phyloP scores from a whole-genome alignment of 2,113 vertebrate species.

The Cricetomys ansorgei region DNA sequence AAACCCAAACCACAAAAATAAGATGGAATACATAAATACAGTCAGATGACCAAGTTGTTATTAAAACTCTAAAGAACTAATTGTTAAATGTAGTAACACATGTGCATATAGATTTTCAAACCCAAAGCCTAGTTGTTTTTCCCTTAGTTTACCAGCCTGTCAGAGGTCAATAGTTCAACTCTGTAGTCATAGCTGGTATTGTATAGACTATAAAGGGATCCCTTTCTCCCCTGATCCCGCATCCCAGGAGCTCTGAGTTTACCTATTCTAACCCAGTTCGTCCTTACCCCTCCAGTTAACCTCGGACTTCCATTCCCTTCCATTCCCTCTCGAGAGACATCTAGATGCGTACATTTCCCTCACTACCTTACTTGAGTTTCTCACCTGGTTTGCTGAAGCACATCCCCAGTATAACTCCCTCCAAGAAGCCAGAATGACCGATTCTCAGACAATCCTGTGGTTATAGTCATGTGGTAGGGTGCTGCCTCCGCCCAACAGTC shows the following conservation, averaged over 20 bases:
- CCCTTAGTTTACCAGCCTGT: background rate
- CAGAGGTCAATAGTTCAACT: background rate
- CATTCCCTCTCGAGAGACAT: background rate
- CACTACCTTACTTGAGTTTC: background rate
- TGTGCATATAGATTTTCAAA: background rate
- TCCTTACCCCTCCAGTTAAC: background rate
- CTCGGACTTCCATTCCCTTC: background rate
- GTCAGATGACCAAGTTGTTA: background rate
- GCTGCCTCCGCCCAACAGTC: background rate
- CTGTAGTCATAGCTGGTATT: background rate
- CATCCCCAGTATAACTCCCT: background rate
- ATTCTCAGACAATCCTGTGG: background rate
- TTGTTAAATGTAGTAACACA: background rate
- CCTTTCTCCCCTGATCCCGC: background rate
- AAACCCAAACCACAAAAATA: background rate
- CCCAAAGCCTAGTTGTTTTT: background rate
- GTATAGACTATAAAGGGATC: background rate
- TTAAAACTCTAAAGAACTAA: background rate
- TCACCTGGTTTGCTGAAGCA: background rate
- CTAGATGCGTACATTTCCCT: background rate
- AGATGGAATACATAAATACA: background rate
- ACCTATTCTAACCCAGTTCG: background rate
- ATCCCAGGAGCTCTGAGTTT: background rate
- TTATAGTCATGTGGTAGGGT: background rate
- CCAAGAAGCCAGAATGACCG: background rate